Evolutionary conservation across 2,888 invertebrate genomes (phyloP).

Genomic region (Dascillus cervinus): DNA sequence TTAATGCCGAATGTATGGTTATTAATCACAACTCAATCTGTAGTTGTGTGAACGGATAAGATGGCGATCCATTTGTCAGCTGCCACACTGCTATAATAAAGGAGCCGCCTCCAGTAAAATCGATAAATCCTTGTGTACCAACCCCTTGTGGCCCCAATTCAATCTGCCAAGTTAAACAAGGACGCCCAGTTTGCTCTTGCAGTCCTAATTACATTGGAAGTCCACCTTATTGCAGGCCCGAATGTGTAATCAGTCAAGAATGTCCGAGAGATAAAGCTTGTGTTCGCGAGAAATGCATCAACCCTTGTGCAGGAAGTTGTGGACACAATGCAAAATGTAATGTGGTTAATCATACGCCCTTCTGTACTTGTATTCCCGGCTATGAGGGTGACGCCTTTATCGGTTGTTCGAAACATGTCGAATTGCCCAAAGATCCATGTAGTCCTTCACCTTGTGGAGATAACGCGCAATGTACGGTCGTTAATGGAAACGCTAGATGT

Average conservation of each 20-base stretch:
- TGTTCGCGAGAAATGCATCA: conserved; percentile 70
- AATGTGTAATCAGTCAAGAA: conserved; percentile 77
- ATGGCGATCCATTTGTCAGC: conserved; percentile 74
- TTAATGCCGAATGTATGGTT: conserved; percentile 67
- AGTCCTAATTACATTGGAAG: conserved; percentile 70
- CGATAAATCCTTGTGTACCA: conserved; percentile 54
- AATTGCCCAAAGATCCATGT: conserved; percentile 53
- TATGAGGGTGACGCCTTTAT: conserved; percentile 80
- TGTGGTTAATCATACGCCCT: conserved; percentile 71
- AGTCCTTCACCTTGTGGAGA: conserved; percentile 76
- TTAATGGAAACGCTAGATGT: conserved; percentile 64
- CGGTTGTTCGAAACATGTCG: conserved; percentile 56
- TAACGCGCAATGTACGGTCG: conserved; percentile 69
- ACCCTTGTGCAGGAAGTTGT: conserved; percentile 74
- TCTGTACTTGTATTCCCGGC: conserved; percentile 70
- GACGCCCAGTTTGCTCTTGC: conserved; percentile 74
- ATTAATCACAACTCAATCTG: conserved; percentile 83
- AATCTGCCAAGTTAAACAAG: conserved; percentile 72
- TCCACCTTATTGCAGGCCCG: conserved; percentile 75
- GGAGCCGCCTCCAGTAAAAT: conserved; percentile 39
- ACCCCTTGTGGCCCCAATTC: conserved; percentile 69
- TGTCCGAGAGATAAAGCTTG: conserved; percentile 73
- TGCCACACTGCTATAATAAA: conserved; percentile 46
- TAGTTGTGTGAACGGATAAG: conserved; percentile 63
- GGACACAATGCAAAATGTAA: conserved; percentile 73